A percentile compares a stretch with the other conserved stretches of the same genome.
Evolutionary conservation across 2,113 vertebrate species (phyloP).

Genomic region (Varanus salvator): DNA sequence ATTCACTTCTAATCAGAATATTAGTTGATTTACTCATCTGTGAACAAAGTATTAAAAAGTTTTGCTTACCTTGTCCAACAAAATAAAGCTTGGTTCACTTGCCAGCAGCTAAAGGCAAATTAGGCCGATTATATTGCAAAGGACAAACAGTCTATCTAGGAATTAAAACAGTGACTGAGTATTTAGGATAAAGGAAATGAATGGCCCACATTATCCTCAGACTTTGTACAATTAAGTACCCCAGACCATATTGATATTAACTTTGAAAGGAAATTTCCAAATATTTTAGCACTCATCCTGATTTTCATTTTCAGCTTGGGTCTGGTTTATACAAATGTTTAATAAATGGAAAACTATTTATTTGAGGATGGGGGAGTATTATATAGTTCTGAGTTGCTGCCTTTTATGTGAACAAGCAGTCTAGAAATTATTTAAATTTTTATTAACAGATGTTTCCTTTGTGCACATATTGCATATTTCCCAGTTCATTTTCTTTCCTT

Average conservation of each 20-base stretch:
- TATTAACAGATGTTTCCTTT: background rate
- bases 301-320: background rate
- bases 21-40: constrained; percentile 52
- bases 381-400: background rate
- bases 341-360: background rate
- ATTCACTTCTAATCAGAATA: constrained; percentile 46
- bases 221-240: constrained; percentile 46
- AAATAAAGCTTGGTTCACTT: constrained; percentile 61
- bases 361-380: background rate
- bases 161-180: constrained; percentile 55
- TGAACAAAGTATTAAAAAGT: constrained; percentile 44
- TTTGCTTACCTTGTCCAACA: constrained; percentile 63
- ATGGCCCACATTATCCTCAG: constrained; percentile 56
- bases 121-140: constrained; percentile 59
- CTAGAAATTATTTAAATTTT: constrained; percentile 34
- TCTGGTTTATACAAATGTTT: constrained; percentile 12
- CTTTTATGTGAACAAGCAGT: background rate
- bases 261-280: constrained; percentile 47
- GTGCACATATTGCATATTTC: background rate
- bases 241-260: constrained; percentile 38
- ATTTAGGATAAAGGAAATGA: constrained; percentile 62
- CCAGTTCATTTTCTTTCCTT: constrained; percentile 40
- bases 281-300: constrained; percentile 46
- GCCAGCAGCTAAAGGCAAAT: constrained; percentile 64
- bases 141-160: constrained; percentile 55